These are phyloP conservation scores for Fragum fragum DNA, from an alignment of 2,888 invertebrate species.

Conservation along the genomic window DNA sequence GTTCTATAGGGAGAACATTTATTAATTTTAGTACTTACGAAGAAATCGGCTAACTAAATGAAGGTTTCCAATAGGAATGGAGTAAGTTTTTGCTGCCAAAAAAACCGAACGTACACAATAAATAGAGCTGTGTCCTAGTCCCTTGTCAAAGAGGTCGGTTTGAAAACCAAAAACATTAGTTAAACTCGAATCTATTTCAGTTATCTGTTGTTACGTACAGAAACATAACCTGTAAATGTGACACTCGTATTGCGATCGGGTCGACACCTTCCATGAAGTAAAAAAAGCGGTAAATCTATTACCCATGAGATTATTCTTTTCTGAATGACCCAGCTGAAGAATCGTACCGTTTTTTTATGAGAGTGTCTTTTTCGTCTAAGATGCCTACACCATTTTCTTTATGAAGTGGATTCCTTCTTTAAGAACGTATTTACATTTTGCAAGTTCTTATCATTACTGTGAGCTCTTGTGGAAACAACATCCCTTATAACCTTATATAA, in stretches of 20 bases:
- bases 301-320: slow-evolving; percentile 26
- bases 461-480: too few relatives aligned
- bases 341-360: slow-evolving; percentile 13
- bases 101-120: slow-evolving; percentile 32
- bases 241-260: slow-evolving; percentile 26
- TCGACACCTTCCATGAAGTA: slow-evolving; percentile 23
- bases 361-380: too few relatives aligned
- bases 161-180: slow-evolving; percentile 33
- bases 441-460: too few relatives aligned
- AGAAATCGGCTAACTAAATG: slow-evolving; percentile 16
- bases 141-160: slow-evolving; percentile 18
- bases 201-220: slow-evolving; percentile 35
- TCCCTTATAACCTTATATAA: too few relatives aligned
- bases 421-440: too few relatives aligned
- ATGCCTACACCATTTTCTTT: too few relatives aligned
- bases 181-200: slow-evolving; percentile 22
- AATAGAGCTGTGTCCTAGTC: slow-evolving; percentile 33
- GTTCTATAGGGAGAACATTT: too few relatives aligned
- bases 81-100: background rate
- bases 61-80: slow-evolving; percentile 17
- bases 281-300: slow-evolving; percentile 28
- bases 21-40: too few relatives aligned
- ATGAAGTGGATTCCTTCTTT: too few relatives aligned
- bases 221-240: slow-evolving; percentile 29
- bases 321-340: slow-evolving; percentile 4